Evolutionary conservation across 2,113 vertebrate species (phyloP), one percentile per base, ranked within the genome.

Genomic region (Anser brachyrhynchus): DNA sequence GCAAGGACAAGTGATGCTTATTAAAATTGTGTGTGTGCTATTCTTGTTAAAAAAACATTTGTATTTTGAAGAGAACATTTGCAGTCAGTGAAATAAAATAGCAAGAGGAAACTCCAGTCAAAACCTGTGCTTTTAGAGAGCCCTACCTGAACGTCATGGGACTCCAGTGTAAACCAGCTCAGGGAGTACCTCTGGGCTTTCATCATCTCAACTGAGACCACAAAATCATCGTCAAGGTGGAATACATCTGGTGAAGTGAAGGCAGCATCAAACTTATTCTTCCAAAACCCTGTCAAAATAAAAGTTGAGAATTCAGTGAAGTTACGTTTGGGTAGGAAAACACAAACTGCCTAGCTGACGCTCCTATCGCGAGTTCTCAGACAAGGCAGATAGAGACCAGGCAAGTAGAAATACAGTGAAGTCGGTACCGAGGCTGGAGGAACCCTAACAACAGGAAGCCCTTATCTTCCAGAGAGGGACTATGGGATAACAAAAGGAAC

Each of bases 161-260:
- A 97, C 51, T 98, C 97, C 90, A 98, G 95, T 33, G 66, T 95
- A 74, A 98, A 98, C 97, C 98, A 98, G 84, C 98, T 99, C 72
- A 99, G 93, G 19, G 99, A 98, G 84, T 99, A 99, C 31, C 98
- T 98, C 62, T 96, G 92, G 64, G 98, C 98, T 79, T 98, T 98
- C 99, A 99, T 99, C 98, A 99, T 99, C 67, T 99, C 98, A 69
- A 99, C 99, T 1, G 98, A 97, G 83, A 99, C 98, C 10, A 98
- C 95, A 1, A 97, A 97, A 9, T 98, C 83, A 29, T 98, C 94
- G 10, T 99, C 98, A 41, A 99, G 96, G 96, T 99, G 96, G 97
- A 99, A 99, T 10, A 94, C 88, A 9, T 98, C 98, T 80, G 87
- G 98, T 37, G 95, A 89, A 57, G 99, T 99, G 78, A 98, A 98